Evolutionary conservation across 2,888 invertebrate genomes (phyloP).

Genomic region (Caenorhabditis sp.): DNA sequence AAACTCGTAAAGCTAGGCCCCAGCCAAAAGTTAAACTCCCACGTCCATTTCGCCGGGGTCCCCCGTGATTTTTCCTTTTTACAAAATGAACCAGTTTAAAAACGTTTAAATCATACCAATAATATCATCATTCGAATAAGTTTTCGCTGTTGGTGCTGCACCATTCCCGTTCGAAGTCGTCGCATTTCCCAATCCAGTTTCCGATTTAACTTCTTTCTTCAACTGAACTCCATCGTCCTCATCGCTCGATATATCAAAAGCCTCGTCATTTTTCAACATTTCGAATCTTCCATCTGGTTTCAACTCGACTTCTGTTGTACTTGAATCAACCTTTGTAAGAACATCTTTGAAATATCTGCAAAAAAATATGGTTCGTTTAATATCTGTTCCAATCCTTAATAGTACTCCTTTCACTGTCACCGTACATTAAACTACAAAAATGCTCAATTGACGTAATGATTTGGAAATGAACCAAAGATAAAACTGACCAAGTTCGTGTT

Average conservation of each 20-base stretch:
- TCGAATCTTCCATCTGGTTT: conserved; percentile 62
- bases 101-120: conserved; percentile 14
- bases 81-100: too few species aligned
- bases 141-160: background rate
- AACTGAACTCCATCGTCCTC: conserved; percentile 27
- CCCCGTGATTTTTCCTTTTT: too few species aligned
- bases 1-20: too few species aligned
- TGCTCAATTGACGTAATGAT: background rate
- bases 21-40: too few species aligned
- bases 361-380: background rate
- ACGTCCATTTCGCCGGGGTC: too few species aligned
- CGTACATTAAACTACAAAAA: too few species aligned
- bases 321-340: conserved; percentile 44
- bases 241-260: conserved; percentile 29
- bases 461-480: background rate
- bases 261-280: conserved; percentile 47
- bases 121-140: conserved; percentile 13
- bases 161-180: background rate
- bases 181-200: too few species aligned
- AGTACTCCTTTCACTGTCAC: too few species aligned
- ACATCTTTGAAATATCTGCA: conserved; percentile 66
- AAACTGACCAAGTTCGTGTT: background rate
- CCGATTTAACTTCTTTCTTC: background rate
- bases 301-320: conserved; percentile 64
- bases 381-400: too few species aligned